Conservation (phyloP, 1,140 invertebrate genomes). For the Tetraneura akinire region DNA sequence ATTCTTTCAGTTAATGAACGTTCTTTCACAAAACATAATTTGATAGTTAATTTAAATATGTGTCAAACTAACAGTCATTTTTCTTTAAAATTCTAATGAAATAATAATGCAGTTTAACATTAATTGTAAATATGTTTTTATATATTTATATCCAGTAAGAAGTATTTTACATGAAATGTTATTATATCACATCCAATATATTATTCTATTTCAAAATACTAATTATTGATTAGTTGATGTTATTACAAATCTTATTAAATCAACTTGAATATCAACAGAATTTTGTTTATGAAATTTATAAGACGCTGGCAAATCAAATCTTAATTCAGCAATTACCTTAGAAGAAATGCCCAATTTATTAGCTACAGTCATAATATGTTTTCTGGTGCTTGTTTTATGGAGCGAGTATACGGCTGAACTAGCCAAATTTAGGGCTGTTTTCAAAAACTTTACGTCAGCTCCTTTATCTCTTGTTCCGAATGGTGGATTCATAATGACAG, state of each 20-base stretch:
- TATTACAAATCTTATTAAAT: conserved; percentile 76
- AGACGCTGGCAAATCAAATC: conserved; percentile 80
- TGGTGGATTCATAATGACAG: conserved; percentile 96
- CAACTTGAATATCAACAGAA: conserved; percentile 86
- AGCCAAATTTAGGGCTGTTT: conserved; percentile 73
- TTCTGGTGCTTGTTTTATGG: conserved; percentile 88
- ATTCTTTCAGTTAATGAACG: too few relatives aligned
- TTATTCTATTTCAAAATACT: too few relatives aligned
- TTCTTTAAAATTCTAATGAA: too few relatives aligned
- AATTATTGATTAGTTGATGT: too few relatives aligned
- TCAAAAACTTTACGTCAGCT: conserved; percentile 86
- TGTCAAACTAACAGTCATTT: too few relatives aligned
- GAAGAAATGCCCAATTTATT: conserved; percentile 69
- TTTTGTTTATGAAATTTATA: conserved; percentile 91
- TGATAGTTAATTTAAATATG: too few relatives aligned
- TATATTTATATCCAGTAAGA: too few relatives aligned
- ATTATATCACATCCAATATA: too few relatives aligned
- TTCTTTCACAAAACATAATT: too few relatives aligned
- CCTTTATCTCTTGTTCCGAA: conserved; percentile 97
- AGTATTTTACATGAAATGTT: too few relatives aligned
- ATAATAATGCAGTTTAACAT: too few relatives aligned
- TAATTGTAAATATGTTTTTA: too few relatives aligned
- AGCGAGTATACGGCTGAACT: conserved; percentile 82
- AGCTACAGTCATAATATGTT: conserved; percentile 76
- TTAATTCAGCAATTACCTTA: conserved; percentile 81